Base-by-base conservation (phyloP, 2,113 vertebrate genomes). In the Xenotilapia flavipinnis region DNA sequence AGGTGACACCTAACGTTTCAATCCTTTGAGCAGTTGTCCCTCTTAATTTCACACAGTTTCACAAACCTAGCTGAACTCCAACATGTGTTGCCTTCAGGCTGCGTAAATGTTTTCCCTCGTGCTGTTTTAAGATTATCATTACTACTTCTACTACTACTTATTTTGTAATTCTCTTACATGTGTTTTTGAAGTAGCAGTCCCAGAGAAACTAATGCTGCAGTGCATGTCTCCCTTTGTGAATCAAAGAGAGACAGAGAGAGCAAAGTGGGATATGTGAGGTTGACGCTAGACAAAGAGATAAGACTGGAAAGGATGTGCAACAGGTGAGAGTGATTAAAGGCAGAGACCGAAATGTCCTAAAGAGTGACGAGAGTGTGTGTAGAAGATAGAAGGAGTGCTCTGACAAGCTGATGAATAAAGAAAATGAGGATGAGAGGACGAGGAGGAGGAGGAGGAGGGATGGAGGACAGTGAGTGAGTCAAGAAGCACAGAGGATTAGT, bases 1-100 rank as follows among this genome's bases (percentile, higher is more conserved):
- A 31, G 10, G 6, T 0, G 23, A 77, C 26, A 51, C 1, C 45
- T 13, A n/a, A 49, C 4, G 3, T 31, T 77, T 33, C 55, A 1
- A 75, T 79, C 55, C 33, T 53, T 38, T 38, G 0, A 89, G 87
- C 47, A 84, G 87, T 86, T 42, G 56, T 26, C 81, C 6, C 9
- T 85, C 56, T 81, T 47, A 54, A 62, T 81, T 58, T 54, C 45
- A 68, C 9, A 55, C n/a, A 80, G 26, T 42, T 75, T 38, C 60
- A 68, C 19, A 23, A 81, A 1, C 36, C 54, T 40, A 33, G 3
- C 14, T 42, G 33, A 36, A 45, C 7, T 54, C 84, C 36, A 54
- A 28, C 26, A 54, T 9, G 84, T 80, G 73, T 36, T 79, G 54
- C 60, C 79, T 77, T 60, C 23, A 75, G 56, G 70, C 38, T 15